Percentiles rank a stretch among this genome's conserved stretches.
phyloP scores from a whole-genome alignment of 2,797 vertebrate species.

The Diceros bicornis region DNA sequence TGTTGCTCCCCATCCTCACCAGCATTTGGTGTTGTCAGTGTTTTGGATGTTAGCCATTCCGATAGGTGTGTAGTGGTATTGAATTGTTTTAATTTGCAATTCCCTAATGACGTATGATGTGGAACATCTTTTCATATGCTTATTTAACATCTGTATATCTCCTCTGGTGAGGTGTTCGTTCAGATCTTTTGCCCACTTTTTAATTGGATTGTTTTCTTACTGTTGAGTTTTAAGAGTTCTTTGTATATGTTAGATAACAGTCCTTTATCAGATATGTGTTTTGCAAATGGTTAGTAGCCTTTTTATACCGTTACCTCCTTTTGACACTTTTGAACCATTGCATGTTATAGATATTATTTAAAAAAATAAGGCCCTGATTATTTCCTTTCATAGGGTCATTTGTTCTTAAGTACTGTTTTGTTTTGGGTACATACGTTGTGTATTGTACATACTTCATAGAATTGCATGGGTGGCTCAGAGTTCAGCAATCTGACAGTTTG shows the following conservation, averaged over 20 bases:
- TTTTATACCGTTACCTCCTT: constrained; percentile 8
- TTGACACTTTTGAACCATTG: neutral
- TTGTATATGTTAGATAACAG: neutral
- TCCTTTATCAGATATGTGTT: neutral
- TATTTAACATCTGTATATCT: neutral
- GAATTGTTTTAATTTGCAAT: neutral
- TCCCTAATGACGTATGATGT: neutral
- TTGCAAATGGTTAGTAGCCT: neutral
- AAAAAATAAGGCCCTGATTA: neutral
- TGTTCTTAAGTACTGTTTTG: neutral
- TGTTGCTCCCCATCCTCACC: neutral
- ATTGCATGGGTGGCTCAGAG: neutral
- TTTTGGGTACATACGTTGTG: neutral
- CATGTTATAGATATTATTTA: neutral
- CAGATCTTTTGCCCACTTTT: neutral
- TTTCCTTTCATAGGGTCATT: neutral
- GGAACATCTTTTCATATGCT: neutral
- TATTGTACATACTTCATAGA: neutral
- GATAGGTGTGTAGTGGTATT: neutral
- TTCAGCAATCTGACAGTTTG: constrained; percentile 68
- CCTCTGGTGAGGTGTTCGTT: neutral
- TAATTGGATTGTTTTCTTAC: neutral
- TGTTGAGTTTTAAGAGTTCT: constrained; percentile 22
- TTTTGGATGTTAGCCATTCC: neutral
- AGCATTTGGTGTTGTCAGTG: neutral